Percentiles rank a stretch among this genome's conserved stretches.
These are phyloP conservation scores for Alethe diademata DNA, from an alignment of 2,113 vertebrate species.

Conservation along the genomic window DNA sequence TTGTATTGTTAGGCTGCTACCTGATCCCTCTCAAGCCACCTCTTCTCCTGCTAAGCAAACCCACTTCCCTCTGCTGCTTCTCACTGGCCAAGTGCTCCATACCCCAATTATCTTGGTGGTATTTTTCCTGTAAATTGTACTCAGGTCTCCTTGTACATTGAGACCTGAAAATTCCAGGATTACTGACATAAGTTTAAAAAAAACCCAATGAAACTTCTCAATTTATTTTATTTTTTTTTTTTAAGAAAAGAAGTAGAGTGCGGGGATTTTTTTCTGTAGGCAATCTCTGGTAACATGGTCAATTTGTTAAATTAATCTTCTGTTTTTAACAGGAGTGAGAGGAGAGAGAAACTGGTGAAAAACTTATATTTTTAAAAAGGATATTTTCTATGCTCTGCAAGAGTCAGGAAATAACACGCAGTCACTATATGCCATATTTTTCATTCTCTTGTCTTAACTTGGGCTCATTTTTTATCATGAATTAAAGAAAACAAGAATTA, in stretches of 20 bases:
- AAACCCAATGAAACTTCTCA: neutral
- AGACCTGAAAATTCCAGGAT: neutral
- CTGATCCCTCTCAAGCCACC: neutral
- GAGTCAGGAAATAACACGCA: neutral
- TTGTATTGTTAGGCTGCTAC: neutral
- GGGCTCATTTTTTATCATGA: neutral
- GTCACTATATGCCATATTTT: neutral
- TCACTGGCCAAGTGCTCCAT: neutral
- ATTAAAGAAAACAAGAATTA: neutral
- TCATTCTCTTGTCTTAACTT: neutral
- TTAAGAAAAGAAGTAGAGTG: neutral
- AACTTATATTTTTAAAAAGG: neutral
- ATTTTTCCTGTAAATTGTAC: neutral
- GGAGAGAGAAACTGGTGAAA: neutral
- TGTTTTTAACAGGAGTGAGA: neutral
- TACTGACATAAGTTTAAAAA: neutral
- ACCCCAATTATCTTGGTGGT: neutral
- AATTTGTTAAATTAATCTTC: neutral
- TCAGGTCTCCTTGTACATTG: neutral
- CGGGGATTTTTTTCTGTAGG: neutral
- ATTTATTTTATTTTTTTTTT: neutral
- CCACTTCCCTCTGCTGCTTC: neutral
- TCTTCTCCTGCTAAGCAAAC: neutral
- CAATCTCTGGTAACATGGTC: neutral
- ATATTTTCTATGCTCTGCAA: neutral